Conservation (phyloP, 2,113 vertebrate genomes). For the Phoxinus phoxinus region DNA sequence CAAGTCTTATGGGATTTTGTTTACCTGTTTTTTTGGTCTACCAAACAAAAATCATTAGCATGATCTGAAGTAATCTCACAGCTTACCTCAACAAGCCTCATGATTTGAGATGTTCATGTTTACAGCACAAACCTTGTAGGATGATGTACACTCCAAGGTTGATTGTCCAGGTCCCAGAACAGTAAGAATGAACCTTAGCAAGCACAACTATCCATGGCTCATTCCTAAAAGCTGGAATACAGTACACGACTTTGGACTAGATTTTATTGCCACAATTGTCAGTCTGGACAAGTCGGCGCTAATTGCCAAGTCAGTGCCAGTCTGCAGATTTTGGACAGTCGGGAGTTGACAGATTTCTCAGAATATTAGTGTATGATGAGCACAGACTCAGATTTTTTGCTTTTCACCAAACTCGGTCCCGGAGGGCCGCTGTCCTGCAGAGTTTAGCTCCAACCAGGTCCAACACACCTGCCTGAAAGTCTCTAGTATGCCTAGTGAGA, state of each 20-base stretch:
- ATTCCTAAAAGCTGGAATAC: neutral
- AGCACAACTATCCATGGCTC: neutral
- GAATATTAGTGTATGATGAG: neutral
- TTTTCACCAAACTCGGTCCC: too few species aligned
- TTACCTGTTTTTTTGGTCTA: neutral
- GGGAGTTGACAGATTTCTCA: neutral
- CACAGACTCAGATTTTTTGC: neutral
- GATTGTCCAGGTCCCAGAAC: neutral
- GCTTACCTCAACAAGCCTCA: neutral
- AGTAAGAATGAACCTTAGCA: neutral
- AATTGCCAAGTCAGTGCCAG: neutral
- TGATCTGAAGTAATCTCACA: neutral
- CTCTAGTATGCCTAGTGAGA: too few species aligned
- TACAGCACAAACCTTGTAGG: neutral
- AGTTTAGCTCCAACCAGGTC: too few species aligned
- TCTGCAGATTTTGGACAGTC: neutral
- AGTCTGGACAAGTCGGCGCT: neutral
- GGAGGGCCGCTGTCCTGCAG: too few species aligned
- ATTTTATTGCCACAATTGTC: neutral
- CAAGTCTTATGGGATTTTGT: neutral
- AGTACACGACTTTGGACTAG: too few species aligned
- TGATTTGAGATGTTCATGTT: neutral
- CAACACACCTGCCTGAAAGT: too few species aligned
- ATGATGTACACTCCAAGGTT: neutral
- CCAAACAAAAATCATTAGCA: neutral